phyloP scores from a whole-genome alignment of 2,113 vertebrate genomes.

The Ctenodactylus gundi region DNA sequence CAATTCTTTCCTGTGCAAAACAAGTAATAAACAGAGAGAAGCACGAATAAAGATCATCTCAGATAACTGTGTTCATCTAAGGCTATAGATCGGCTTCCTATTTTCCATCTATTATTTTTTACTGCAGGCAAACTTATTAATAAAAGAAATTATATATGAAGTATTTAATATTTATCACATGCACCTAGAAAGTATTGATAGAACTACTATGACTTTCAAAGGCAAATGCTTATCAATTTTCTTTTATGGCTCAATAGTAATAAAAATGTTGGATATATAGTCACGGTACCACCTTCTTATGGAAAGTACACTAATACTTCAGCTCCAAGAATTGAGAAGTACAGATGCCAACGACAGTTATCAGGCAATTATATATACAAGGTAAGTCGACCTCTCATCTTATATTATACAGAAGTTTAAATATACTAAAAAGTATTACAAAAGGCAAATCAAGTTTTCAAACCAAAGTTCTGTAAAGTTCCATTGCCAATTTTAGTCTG shows the following conservation, averaged over 20 bases:
- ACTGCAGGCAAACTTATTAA: slow-evolving; percentile 68
- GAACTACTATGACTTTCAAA: slow-evolving; percentile 67
- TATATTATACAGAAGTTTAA: slow-evolving; percentile 15
- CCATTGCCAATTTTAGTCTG: not conserved
- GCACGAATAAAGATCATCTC: slow-evolving; percentile 49
- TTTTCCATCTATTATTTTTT: slow-evolving; percentile 72
- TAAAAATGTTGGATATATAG: slow-evolving; percentile 71
- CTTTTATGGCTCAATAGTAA: slow-evolving; percentile 62
- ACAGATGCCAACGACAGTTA: not conserved
- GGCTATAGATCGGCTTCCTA: slow-evolving; percentile 60
- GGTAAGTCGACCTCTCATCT: not conserved
- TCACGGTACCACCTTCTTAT: slow-evolving; percentile 66
- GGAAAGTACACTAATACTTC: slow-evolving; percentile 72
- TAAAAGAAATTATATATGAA: slow-evolving; percentile 70
- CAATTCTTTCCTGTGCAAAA: slow-evolving; percentile 86
- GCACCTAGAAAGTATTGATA: slow-evolving; percentile 67
- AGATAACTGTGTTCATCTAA: slow-evolving; percentile 33
- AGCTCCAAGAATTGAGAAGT: slow-evolving; percentile 37
- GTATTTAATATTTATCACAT: slow-evolving; percentile 76
- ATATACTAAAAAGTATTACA: not conserved
- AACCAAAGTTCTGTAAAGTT: slow-evolving; percentile 32
- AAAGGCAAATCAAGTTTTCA: slow-evolving; percentile 23
- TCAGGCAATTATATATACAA: slow-evolving; percentile 19
- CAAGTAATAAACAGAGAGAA: slow-evolving; percentile 73
- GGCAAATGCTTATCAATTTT: slow-evolving; percentile 67